Evolutionary conservation across 2,797 vertebrate genomes (phyloP), one percentile per base, ranked within the genome.

Genomic region (Poecilia velifera): DNA sequence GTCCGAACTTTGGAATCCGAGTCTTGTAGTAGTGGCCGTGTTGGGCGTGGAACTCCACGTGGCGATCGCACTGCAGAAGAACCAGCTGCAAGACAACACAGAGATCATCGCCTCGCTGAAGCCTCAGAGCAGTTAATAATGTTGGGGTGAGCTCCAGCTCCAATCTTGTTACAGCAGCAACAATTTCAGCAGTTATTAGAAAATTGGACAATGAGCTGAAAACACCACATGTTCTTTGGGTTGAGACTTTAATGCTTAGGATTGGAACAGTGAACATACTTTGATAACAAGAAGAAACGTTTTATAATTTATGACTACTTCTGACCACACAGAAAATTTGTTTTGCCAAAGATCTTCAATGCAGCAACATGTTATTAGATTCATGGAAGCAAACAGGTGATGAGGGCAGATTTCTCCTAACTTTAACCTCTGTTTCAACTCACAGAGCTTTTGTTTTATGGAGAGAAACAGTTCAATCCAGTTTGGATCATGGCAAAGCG

Each of bases 11-110:
- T 20, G 98, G 98, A 90, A 99, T 99, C 64, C 98, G 97, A 18
- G 97, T 98, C 91, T 95, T 98, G 91, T 98, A 99, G 89, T 99
- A 99, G 89, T 96, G 96, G 4, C 98, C 98, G 0, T 98, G 96
- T 73, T 99, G 98, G 0, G 98, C 99, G 92, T 99, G 98, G 90
- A 99, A 98, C 89, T 97, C 98, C 18, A 99, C 96, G 36, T 97
- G 97, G 71, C 98, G 96, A 79, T 97, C 96, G 25, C 94, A 96
- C 74, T 97, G 95, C 84, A 99, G 91, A 90, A 99, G 98, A 86
- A 99, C 96, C 84, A 99, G 87, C 98, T 99, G 92, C 72, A 94
- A 73, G 72, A 4, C 91, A 79, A 94, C 16, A 73, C 6, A 46
- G 18, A 31, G 3, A 18, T 10, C 45, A 36, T 18, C 6, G 4